Evolutionary conservation across 2,797 vertebrate species (phyloP).

Genomic region (Telmatherina bonti): DNA sequence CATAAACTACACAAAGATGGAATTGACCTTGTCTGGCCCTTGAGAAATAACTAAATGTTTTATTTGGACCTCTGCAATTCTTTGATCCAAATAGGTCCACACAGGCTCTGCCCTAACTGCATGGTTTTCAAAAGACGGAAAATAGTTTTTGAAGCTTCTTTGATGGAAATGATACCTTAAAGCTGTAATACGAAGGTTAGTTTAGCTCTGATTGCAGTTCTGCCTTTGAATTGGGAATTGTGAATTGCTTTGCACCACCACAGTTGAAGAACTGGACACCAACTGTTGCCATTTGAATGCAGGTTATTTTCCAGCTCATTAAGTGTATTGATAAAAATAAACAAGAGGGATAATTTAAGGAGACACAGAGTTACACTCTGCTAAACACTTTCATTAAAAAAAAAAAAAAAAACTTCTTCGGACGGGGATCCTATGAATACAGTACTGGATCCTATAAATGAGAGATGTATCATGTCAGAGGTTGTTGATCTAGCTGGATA

Average conservation of each 20-base stretch:
- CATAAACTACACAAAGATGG: slow-evolving; percentile 5
- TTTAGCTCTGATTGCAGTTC: slow-evolving; percentile 55
- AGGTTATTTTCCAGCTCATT: slow-evolving; percentile 71
- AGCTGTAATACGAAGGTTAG: slow-evolving; percentile 49
- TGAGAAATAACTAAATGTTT: slow-evolving; percentile 39
- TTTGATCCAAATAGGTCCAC: slow-evolving; percentile 41
- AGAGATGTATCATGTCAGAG: not conserved
- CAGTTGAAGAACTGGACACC: slow-evolving; percentile 55
- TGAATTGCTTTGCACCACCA: slow-evolving; percentile 49
- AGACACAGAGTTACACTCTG: slow-evolving; percentile 10
- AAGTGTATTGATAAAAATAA: slow-evolving; percentile 63
- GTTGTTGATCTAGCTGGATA: not conserved
- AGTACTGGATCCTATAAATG: not conserved
- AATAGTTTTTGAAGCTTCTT: slow-evolving; percentile 48
- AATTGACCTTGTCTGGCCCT: slow-evolving; percentile 23
- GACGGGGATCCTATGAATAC: slow-evolving; percentile 25
- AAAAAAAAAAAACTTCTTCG: too few relatives aligned
- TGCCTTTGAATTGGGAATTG: slow-evolving; percentile 52
- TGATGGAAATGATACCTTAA: slow-evolving; percentile 41
- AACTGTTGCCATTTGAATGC: slow-evolving; percentile 57
- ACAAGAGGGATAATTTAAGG: slow-evolving; percentile 58
- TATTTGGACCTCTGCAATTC: slow-evolving; percentile 19
- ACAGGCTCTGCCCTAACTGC: slow-evolving; percentile 26
- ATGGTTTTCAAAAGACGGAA: slow-evolving; percentile 21
- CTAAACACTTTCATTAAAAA: slow-evolving; percentile 55